A percentile compares a stretch with the other conserved stretches of the same genome.
These are phyloP conservation scores for Lordiphosa collinella DNA, from an alignment of 1,140 invertebrate genomes.

Conservation along the genomic window DNA sequence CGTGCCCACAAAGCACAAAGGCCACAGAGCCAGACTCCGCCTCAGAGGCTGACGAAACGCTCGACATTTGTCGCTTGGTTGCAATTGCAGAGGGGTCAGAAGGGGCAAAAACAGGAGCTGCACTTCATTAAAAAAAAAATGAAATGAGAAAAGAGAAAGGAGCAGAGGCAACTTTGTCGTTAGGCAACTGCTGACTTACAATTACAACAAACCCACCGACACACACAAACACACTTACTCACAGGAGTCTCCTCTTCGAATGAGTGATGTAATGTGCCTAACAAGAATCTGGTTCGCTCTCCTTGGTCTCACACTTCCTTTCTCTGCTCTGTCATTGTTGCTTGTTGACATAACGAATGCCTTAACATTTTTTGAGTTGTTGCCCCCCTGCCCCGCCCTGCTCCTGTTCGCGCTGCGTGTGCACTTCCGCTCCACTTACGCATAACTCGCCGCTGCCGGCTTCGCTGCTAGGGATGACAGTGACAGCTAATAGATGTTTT, in stretches of 20 bases:
- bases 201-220: conserved; percentile 41
- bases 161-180: conserved; percentile 37
- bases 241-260: conserved; percentile 34
- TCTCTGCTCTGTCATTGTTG: conserved; percentile 49
- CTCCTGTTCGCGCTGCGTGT: conserved; percentile 14
- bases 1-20: conserved; percentile 68
- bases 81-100: conserved; percentile 29
- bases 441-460: conserved; percentile 50
- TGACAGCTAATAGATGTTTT: too few relatives aligned
- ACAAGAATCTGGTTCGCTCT: conserved; percentile 27
- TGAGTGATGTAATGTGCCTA: conserved; percentile 72
- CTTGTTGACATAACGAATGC: conserved; percentile 75
- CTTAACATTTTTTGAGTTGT: conserved; percentile 64
- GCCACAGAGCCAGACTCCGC: conserved; percentile 25
- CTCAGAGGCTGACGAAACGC: conserved; percentile 21
- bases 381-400: not conserved
- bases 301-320: not conserved
- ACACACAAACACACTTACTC: conserved; percentile 18
- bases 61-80: conserved; percentile 56
- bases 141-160: too few relatives aligned
- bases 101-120: conserved; percentile 27
- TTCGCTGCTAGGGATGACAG: conserved; percentile 11
- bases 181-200: conserved; percentile 61
- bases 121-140: conserved; percentile 61
- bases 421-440: conserved; percentile 72